Evolutionary conservation across 2,888 invertebrate species (phyloP).

Genomic region (Acanthosepion lycidas): DNA sequence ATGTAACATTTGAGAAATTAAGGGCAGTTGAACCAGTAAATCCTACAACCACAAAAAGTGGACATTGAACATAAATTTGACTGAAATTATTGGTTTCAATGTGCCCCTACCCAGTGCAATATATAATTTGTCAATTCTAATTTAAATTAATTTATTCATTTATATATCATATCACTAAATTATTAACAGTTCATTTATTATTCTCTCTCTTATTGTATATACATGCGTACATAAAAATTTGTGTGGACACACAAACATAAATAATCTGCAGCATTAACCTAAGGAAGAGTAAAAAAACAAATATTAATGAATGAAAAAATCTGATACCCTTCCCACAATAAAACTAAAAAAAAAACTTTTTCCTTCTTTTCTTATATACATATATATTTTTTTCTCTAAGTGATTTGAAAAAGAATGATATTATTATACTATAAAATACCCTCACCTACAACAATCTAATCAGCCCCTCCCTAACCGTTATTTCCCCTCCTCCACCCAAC

Average conservation of each 20-base stretch:
- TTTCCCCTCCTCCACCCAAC: background rate
- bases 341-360: background rate
- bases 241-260: background rate
- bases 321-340: background rate
- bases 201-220: conserved; percentile 33
- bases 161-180: conserved; percentile 33
- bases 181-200: conserved; percentile 23
- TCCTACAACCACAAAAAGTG: background rate
- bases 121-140: conserved; percentile 33
- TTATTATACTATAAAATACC: conserved; percentile 1
- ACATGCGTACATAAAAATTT: background rate
- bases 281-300: conserved; percentile 8
- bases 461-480: background rate
- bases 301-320: background rate
- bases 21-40: background rate
- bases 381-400: conserved; percentile 24
- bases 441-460: conserved; percentile 6
- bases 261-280: background rate
- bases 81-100: background rate
- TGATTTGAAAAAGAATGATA: conserved; percentile 33
- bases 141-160: conserved; percentile 33
- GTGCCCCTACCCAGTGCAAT: background rate
- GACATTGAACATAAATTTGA: background rate
- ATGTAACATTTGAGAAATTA: conserved; percentile 20
- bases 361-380: conserved; percentile 33